Conservation (phyloP, 2,113 vertebrate species). For the Lates calcarifer region DNA sequence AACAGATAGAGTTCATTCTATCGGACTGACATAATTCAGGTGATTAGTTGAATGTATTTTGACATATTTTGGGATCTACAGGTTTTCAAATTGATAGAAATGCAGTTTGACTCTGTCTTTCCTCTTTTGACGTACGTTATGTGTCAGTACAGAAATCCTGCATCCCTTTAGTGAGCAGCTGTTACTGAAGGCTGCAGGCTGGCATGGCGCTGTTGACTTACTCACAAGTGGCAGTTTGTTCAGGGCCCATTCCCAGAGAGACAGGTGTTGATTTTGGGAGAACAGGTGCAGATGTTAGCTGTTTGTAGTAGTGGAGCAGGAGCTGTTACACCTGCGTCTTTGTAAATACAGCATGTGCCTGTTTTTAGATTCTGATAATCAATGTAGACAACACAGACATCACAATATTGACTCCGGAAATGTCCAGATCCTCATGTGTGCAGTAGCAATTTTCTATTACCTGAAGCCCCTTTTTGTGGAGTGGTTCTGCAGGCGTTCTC, state of each 20-base stretch:
- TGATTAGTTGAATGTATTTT: neutral
- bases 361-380: conserved; percentile 5
- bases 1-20: too few species aligned
- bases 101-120: neutral
- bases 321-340: conserved; percentile 39
- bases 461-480: neutral
- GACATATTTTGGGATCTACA: neutral
- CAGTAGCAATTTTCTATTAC: neutral
- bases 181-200: conserved; percentile 41
- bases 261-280: conserved; percentile 62
- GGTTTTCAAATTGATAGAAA: neutral
- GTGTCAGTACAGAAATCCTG: conserved; percentile 19
- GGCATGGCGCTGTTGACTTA: conserved; percentile 42
- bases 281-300: conserved; percentile 54
- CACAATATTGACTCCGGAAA: conserved; percentile 3
- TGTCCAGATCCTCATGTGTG: neutral
- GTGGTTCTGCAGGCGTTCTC: neutral
- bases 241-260: conserved; percentile 51
- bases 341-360: conserved; percentile 17
- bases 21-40: neutral
- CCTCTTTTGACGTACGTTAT: neutral
- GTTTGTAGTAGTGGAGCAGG: conserved; percentile 15
- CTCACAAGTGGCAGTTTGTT: conserved; percentile 40
- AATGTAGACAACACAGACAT: neutral
- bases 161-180: conserved; percentile 55